A percentile compares a stretch with the other conserved stretches of the same genome.
Evolutionary conservation across 30 jellyfish, hydroid and myxozoan species (phyloP).

Genomic region (Hydractinia echinata): DNA sequence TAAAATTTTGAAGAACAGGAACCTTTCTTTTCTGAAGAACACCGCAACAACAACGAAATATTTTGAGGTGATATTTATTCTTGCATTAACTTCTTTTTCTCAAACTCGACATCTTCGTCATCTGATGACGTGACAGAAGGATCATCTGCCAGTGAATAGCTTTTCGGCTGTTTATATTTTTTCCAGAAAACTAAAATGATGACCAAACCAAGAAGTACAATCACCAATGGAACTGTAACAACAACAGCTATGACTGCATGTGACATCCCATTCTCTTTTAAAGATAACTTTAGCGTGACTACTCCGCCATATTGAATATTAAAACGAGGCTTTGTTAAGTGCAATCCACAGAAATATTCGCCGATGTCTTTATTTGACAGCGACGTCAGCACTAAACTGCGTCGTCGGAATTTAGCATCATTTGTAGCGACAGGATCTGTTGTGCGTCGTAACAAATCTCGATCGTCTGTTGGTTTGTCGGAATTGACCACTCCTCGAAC

Average conservation of each 20-base stretch:
- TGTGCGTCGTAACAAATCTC: neutral
- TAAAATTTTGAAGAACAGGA: too few relatives aligned
- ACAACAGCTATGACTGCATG: neutral
- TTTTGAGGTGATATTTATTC: too few relatives aligned
- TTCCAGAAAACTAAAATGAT: neutral
- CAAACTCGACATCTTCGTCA: slow-evolving; percentile 11
- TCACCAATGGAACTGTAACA: neutral
- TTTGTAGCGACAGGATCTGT: neutral
- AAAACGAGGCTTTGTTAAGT: neutral
- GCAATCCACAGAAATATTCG: slow-evolving; percentile 9
- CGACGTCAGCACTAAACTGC: neutral
- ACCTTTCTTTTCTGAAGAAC: too few relatives aligned
- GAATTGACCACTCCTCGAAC: neutral
- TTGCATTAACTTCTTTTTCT: neutral
- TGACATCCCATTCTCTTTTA: neutral
- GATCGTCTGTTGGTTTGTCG: slow-evolving; percentile 4
- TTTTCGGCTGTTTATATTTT: neutral
- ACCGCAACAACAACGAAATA: too few relatives aligned
- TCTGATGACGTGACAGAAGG: neutral
- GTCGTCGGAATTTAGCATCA: neutral
- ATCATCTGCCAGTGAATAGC: neutral
- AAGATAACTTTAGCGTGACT: neutral
- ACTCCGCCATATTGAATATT: neutral
- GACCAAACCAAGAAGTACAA: neutral
- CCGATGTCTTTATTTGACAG: neutral